Percentiles rank a stretch among this genome's conserved stretches.
Conservation (phyloP, 2,888 invertebrate species). For the Ellobium chinense region DNA sequence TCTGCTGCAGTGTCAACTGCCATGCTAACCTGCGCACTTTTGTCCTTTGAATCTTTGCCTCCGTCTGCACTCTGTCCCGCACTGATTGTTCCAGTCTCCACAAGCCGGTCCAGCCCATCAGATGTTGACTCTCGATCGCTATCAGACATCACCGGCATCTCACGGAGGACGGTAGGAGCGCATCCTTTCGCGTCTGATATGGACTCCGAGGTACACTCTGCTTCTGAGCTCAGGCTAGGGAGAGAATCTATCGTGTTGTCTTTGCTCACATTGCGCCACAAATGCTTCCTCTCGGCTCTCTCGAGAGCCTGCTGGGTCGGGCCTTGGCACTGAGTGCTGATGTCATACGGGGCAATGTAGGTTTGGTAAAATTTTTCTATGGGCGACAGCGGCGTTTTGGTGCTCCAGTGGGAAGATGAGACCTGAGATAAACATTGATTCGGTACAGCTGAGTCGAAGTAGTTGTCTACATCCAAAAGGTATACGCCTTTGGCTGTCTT, state of each 20-base stretch:
- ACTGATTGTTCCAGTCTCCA: not conserved
- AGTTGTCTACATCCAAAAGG: too few species aligned
- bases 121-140: not conserved
- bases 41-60: not conserved
- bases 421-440: not conserved
- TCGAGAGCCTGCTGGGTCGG: not conserved
- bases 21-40: not conserved
- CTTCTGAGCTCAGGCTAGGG: not conserved
- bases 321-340: not conserved
- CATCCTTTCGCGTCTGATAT: not conserved
- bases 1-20: too few species aligned
- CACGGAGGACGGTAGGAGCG: not conserved
- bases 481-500: too few species aligned
- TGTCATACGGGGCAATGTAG: not conserved
- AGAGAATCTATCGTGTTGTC: not conserved
- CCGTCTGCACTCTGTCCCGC: not conserved
- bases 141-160: not conserved
- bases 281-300: not conserved
- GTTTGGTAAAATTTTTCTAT: not conserved
- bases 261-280: not conserved
- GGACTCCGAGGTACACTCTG: not conserved
- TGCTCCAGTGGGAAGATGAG: not conserved
- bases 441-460: too few species aligned
- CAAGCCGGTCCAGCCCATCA: not conserved
- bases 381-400: not conserved